Conservation (phyloP, 2,113 vertebrate genomes). For the Calyptommatus sinebrachiatus region DNA sequence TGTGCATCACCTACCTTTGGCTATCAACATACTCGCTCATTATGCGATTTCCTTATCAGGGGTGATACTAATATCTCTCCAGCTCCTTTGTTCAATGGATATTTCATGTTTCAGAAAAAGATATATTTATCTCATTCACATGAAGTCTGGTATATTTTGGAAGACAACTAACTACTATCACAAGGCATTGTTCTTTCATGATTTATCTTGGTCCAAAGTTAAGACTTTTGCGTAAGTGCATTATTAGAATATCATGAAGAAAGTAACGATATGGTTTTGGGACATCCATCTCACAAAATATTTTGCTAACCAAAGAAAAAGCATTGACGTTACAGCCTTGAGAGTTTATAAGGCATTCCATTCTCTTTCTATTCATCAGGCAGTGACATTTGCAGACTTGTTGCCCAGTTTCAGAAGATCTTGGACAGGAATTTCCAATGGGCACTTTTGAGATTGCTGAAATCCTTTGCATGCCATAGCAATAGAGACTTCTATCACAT, state of each 20-base stretch:
- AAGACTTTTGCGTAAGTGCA: background rate
- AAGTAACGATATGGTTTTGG: background rate
- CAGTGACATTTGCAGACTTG: background rate
- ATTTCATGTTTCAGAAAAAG: background rate
- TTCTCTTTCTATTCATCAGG: background rate
- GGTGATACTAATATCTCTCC: too few species aligned
- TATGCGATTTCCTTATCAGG: too few species aligned
- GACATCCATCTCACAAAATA: background rate
- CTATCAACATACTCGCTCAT: too few species aligned
- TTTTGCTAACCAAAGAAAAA: background rate
- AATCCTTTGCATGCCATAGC: background rate
- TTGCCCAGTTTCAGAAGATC: constrained; percentile 9
- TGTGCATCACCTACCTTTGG: too few species aligned
- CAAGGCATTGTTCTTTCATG: background rate
- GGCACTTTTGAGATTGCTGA: background rate
- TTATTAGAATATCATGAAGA: background rate
- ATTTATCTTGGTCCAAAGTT: background rate
- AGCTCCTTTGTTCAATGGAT: too few species aligned
- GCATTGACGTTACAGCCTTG: background rate
- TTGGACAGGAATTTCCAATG: background rate
- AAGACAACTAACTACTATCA: background rate
- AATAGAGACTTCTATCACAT: background rate
- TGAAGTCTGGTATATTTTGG: background rate
- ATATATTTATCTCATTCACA: background rate
- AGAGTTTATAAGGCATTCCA: background rate